These are phyloP conservation scores for Parazoanthus darwini DNA, from an alignment of 92 coral and sea anemone species.

Conservation along the genomic window DNA sequence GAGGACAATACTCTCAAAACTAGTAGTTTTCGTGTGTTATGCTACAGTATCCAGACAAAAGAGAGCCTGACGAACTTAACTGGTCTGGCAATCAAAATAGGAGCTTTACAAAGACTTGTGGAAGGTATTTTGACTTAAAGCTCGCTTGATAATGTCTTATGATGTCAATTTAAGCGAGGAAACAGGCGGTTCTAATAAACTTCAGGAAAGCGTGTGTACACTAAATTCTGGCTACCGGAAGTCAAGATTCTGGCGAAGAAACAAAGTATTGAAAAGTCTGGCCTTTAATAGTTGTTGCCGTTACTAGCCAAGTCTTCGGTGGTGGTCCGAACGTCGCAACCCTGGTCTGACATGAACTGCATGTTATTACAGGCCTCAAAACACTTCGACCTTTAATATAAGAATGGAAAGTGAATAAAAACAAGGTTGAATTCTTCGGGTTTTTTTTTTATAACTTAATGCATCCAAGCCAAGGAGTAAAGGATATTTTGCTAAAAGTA, in stretches of 20 bases:
- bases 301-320: not conserved
- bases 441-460: not conserved
- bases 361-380: not conserved
- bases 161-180: not conserved
- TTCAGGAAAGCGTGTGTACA: not conserved
- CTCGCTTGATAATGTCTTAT: not conserved
- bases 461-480: not conserved
- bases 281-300: not conserved
- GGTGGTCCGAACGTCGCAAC: not conserved
- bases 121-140: not conserved
- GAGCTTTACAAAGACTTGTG: not conserved
- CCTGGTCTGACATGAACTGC: not conserved
- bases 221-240: not conserved
- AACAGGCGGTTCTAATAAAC: not conserved
- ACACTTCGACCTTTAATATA: not conserved
- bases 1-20: not conserved
- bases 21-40: not conserved
- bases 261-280: no score
- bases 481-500: not conserved
- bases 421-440: not conserved
- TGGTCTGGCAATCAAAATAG: not conserved
- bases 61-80: not conserved
- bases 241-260: not conserved
- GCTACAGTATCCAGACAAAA: not conserved
- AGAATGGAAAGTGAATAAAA: not conserved